Base-by-base conservation (phyloP, 2,797 vertebrate genomes). In the Danio aesculapii region DNA sequence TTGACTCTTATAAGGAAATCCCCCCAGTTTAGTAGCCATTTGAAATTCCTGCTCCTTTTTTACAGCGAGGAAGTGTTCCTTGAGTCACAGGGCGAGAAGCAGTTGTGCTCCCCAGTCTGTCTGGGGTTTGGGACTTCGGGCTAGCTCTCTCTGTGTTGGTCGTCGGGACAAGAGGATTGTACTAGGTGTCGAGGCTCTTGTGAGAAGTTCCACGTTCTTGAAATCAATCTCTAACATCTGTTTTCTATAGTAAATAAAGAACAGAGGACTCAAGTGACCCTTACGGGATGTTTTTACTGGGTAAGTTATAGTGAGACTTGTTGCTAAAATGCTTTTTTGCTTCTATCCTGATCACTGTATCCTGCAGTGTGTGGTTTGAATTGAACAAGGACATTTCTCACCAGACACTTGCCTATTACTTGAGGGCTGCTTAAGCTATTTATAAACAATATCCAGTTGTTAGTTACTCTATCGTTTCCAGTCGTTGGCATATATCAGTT, bases 1-100 rank as follows among this genome's bases (percentile, higher is more conserved):
- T 88, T 92, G 90, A 91, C 90, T 92, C 91, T 93, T 94, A 89
- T 87, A 93, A 93, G 94, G 93, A 95, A 94, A 94, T 94, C 90
- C 91, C 90, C 91, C 91, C 89, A 86, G 87, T 91, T 93, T 92
- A 92, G 92, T 93, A 92, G 91, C 91, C 93, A 93, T 92, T 91
- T 93, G 88, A 91, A 93, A 94, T 94, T 93, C 91, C 90, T 91
- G 82, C 84, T 92, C 47, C 86, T 86, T 87, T 93, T 92, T 92
- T 92, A 93, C 91, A 90, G 90, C 88, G 84, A 93, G 92, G 92
- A 94, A 94, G 91, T 92, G 87, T 88, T 87, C 84, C 87, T 90
- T 89, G 92, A 88, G 89, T 94, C 93, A 91, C 91, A 91, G 91
- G 92, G 89, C 70, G 75, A 91, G 90, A 92, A 88, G 91, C 90